Evolutionary conservation across 2,113 vertebrate genomes (phyloP).

Genomic region (Gambusia holbrooki): DNA sequence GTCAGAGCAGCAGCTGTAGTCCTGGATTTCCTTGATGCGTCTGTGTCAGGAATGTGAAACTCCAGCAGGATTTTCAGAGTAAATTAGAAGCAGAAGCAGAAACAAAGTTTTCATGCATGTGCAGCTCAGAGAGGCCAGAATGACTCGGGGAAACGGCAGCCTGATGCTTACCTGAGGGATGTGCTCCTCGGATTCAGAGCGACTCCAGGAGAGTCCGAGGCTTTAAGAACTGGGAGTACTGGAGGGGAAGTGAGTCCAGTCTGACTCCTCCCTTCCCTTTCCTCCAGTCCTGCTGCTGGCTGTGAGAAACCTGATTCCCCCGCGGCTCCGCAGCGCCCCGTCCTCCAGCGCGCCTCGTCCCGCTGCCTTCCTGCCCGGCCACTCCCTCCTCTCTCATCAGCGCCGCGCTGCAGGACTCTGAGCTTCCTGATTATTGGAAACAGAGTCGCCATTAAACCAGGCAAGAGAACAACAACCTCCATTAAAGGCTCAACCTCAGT

Average conservation of each 20-base stretch:
- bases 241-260: slow-evolving; percentile 34
- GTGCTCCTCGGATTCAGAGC: neutral
- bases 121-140: slow-evolving; percentile 2
- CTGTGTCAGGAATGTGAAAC: slow-evolving; percentile 31
- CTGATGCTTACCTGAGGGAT: slow-evolving; percentile 57
- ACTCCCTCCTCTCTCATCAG: too few relatives aligned
- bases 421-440: slow-evolving; percentile 15
- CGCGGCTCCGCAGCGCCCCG: slow-evolving; percentile 33
- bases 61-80: slow-evolving; percentile 2
- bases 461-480: neutral
- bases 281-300: slow-evolving; percentile 5
- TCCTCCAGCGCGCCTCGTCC: slow-evolving; percentile 22
- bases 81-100: slow-evolving; percentile 61
- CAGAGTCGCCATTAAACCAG: slow-evolving; percentile 8
- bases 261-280: slow-evolving; percentile 30
- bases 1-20: neutral
- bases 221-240: slow-evolving; percentile 53
- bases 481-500: neutral
- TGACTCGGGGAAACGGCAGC: slow-evolving; percentile 1
- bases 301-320: slow-evolving; percentile 63
- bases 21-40: slow-evolving; percentile 8
- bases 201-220: slow-evolving; percentile 14
- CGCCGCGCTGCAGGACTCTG: slow-evolving; percentile 3
- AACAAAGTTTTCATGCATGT: slow-evolving; percentile 31
- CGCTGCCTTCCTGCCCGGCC: too few relatives aligned